Conservation (phyloP, 1,140 invertebrate species). For the Bombus confusus region DNA sequence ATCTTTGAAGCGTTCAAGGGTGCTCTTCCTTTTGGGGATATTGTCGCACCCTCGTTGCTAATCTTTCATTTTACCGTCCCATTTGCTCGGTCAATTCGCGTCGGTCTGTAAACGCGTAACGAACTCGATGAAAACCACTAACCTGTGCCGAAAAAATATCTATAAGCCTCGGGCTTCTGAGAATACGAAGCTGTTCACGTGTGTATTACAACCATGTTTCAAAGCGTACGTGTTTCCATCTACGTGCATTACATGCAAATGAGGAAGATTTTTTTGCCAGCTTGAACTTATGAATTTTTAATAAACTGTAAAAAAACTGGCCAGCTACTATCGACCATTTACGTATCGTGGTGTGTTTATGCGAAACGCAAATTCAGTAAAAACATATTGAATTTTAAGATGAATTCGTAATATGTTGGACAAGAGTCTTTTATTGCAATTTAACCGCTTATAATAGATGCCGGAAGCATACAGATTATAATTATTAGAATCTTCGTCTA, state of each 20-base stretch:
- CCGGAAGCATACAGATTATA: no score
- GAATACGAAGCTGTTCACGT: no score
- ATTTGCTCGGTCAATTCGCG: conserved; percentile 57
- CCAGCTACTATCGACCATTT: not conserved
- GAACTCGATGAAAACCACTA: conserved; percentile 21
- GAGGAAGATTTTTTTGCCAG: not conserved
- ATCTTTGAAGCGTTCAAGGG: conserved; percentile 60
- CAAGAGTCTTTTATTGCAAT: no score
- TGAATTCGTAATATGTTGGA: no score
- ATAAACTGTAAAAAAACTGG: not conserved
- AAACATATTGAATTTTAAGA: not conserved
- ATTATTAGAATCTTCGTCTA: no score
- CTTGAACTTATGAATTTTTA: not conserved
- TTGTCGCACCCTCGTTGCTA: conserved; percentile 54
- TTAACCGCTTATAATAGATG: no score
- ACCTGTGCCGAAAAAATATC: not conserved
- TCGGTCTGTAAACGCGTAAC: not conserved
- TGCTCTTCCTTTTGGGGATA: conserved; percentile 60
- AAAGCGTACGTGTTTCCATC: not conserved
- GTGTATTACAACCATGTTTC: not conserved
- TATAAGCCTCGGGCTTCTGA: no score
- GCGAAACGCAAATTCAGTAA: not conserved
- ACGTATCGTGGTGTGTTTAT: not conserved
- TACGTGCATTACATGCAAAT: not conserved
- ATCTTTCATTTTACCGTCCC: conserved; percentile 65